A percentile compares a stretch with the other conserved stretches of the same genome.
These are phyloP conservation scores for Herpetotheres cachinnans DNA, from an alignment of 2,113 vertebrate genomes.

Conservation along the genomic window DNA sequence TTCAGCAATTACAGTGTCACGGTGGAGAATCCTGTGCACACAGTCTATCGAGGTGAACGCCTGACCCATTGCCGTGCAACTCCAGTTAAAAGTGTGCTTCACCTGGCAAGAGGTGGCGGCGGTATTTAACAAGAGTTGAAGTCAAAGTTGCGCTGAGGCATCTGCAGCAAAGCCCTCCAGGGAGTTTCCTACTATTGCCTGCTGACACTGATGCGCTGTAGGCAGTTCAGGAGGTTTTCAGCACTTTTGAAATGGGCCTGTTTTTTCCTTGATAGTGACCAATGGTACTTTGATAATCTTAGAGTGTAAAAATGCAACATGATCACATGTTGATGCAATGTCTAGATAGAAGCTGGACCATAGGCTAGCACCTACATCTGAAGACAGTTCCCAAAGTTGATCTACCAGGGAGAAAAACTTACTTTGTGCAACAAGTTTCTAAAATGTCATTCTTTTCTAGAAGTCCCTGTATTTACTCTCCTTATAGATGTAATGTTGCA, in stretches of 20 bases:
- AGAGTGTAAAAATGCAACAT: neutral
- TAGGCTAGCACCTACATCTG: accelerated
- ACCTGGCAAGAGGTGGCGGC: neutral
- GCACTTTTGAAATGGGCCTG: neutral
- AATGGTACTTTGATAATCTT: neutral
- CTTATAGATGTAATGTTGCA: neutral
- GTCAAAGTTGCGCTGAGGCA: neutral
- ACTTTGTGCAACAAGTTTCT: neutral
- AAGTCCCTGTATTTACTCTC: neutral
- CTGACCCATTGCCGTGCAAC: neutral
- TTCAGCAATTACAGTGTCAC: conserved; percentile 89
- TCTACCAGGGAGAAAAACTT: neutral
- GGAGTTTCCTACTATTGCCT: neutral
- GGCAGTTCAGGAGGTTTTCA: neutral
- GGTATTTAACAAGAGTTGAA: neutral
- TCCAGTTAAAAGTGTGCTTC: neutral
- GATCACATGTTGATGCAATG: neutral
- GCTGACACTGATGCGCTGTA: accelerated
- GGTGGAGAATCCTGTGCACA: conserved; percentile 84
- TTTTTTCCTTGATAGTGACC: neutral
- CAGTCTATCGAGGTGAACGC: conserved; percentile 85
- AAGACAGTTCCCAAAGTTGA: neutral
- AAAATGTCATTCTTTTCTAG: neutral
- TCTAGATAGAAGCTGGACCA: neutral
- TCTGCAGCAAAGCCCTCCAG: neutral